A percentile compares a stretch with the other conserved stretches of the same genome.
phyloP scores from a whole-genome alignment of 2,888 invertebrate genomes.

The Pseudococcus longispinus region DNA sequence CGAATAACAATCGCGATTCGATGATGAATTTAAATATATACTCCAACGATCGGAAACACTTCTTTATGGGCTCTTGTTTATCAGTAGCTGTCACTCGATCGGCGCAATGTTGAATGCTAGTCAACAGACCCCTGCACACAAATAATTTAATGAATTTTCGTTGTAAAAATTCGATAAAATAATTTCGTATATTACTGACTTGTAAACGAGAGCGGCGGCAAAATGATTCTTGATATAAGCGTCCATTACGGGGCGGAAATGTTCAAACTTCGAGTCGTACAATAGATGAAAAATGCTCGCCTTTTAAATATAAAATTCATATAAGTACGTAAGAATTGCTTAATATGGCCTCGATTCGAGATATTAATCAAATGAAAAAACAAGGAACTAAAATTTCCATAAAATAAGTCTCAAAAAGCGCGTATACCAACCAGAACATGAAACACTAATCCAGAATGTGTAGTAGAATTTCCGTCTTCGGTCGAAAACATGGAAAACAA shows the following conservation, averaged over 20 bases:
- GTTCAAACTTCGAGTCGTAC: conserved; percentile 90
- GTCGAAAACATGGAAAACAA: conserved; percentile 92
- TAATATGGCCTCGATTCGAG: no score
- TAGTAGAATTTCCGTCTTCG: conserved; percentile 88
- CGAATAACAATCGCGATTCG: conserved; percentile 83
- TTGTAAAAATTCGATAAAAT: neutral
- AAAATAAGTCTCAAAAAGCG: no score
- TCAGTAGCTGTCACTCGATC: conserved; percentile 86
- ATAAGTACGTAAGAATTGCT: conserved; percentile 23
- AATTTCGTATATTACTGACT: conserved; percentile 68
- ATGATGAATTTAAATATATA: conserved; percentile 93
- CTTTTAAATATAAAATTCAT: conserved; percentile 64
- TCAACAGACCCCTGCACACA: conserved; percentile 75
- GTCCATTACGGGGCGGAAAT: conserved; percentile 92
- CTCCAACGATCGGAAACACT: conserved; percentile 87
- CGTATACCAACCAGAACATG: conserved; percentile 73
- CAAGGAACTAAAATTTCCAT: no score
- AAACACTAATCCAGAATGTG: conserved; percentile 89
- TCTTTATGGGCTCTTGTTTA: conserved; percentile 87
- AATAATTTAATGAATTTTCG: neutral
- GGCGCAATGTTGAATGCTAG: conserved; percentile 88
- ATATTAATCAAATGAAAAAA: no score
- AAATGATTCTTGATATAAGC: conserved; percentile 94
- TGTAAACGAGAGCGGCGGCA: conserved; percentile 92
- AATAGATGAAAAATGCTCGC: conserved; percentile 82